Percentiles rank a stretch among this genome's conserved stretches.
Conservation (phyloP, 2,113 vertebrate species). For the Pterophyllum scalare region DNA sequence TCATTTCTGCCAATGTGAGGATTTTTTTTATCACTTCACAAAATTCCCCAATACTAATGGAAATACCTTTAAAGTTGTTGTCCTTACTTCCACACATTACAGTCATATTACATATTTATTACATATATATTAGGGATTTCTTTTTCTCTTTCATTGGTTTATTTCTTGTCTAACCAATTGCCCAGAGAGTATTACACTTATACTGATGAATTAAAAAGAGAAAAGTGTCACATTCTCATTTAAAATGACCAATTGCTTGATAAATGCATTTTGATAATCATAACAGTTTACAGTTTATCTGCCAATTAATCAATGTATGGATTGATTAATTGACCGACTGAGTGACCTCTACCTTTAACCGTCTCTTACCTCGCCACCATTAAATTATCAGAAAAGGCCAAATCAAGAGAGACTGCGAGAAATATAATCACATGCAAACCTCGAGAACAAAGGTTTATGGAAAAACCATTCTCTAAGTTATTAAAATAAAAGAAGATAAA, state of each 20-base stretch:
- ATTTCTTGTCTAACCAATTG: background rate
- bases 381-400: constrained; percentile 10
- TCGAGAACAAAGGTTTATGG: constrained; percentile 4
- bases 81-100: background rate
- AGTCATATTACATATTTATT: background rate
- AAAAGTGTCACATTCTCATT: background rate
- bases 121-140: too few relatives aligned
- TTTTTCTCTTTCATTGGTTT: background rate
- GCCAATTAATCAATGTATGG: background rate
- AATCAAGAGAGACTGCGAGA: background rate
- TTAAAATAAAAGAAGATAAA: constrained; percentile 4
- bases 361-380: background rate
- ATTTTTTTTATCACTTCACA: background rate
- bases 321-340: background rate
- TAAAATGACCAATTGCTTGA: background rate
- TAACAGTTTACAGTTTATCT: background rate
- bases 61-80: background rate
- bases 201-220: background rate
- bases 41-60: background rate
- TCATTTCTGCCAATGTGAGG: constrained; percentile 2
- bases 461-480: constrained; percentile 11
- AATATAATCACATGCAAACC: constrained; percentile 40
- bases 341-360: background rate
- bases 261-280: background rate
- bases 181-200: background rate